A percentile compares a stretch with the other conserved stretches of the same genome.
Evolutionary conservation across 2,888 invertebrate genomes (phyloP).

Genomic region (Lycaena phlaeas): DNA sequence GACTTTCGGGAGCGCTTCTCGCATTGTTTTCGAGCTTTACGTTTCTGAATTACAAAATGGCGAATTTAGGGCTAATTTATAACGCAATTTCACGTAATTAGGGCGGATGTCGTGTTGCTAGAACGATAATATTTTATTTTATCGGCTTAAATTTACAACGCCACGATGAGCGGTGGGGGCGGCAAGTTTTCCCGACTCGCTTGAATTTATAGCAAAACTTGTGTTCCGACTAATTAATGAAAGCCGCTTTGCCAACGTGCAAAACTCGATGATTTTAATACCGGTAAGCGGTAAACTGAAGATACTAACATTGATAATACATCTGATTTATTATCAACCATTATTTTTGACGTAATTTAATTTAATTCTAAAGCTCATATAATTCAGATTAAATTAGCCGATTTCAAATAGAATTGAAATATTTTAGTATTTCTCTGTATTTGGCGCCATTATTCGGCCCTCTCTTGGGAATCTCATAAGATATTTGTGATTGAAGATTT

Average conservation of each 20-base stretch:
- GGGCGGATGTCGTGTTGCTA: conserved; percentile 46
- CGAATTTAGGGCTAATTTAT: conserved; percentile 55
- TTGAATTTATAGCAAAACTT: conserved; percentile 69
- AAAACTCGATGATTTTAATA: conserved; percentile 47
- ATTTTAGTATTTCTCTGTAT: too few relatives aligned
- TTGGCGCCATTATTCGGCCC: too few relatives aligned
- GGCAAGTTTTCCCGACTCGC: conserved; percentile 54
- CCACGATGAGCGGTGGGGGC: conserved; percentile 52
- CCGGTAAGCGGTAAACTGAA: background rate
- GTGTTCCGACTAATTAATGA: conserved; percentile 66
- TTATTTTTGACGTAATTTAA: background rate
- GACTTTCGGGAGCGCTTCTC: conserved; percentile 37
- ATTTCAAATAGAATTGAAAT: too few relatives aligned
- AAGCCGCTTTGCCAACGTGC: conserved; percentile 50
- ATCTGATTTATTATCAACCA: background rate
- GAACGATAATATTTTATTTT: conserved; percentile 63
- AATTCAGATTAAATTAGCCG: too few relatives aligned
- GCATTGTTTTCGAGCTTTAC: conserved; percentile 52
- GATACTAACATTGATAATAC: background rate
- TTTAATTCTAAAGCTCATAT: background rate
- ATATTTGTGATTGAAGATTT: too few relatives aligned
- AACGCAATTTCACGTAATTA: conserved; percentile 59
- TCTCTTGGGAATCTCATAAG: too few relatives aligned
- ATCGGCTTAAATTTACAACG: conserved; percentile 62
- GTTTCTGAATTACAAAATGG: conserved; percentile 40